Evolutionary conservation across 2,113 vertebrate genomes (phyloP), one percentile per base, ranked within the genome.

Genomic region (Phrynosoma blainvillii): DNA sequence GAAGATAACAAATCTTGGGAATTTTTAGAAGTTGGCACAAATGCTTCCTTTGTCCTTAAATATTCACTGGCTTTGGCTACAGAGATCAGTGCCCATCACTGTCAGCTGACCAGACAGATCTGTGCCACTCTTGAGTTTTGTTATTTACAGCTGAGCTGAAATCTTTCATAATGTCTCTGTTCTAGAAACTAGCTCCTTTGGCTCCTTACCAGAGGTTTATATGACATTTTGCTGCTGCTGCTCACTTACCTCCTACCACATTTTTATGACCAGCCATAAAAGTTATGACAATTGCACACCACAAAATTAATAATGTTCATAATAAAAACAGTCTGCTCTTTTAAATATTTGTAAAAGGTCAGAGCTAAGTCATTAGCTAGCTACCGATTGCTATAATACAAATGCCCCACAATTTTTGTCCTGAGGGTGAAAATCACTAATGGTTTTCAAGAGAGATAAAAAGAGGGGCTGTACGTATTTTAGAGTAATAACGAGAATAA

Each of bases 141-240:
- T 79, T 52, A 86, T 86, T 78, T 86, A 66, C 52, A n/a, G 40
- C 75, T 79, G 8, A 18, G 12, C 52, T 56, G 52, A 81, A 71
- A 74, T 23, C 14, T 23, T 71, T 62, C 52, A 56, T 23, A 20
- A 14, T 56, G n/a, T 36, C 25, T 27, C 14, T 27, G 20, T 73
- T 87, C 65, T 86, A 56, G 42, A 71, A 80, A 80, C 36, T 73
- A 70, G 62, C 47, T 71, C 30, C 59, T 87, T 93, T 90, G 89
- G 94, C 84, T 94, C 90, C 91, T 90, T 84, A 88, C 76, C 74
- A 79, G 82, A 79, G 91, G 94, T 91, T 92, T 87, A 93, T 90
- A 95, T 93, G 65, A 18, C 68, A 62, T 62, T 88, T 90, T 47
- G 47, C 47, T 47, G 47, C 92, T 89, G 93, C 89, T 89, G 52